These are phyloP conservation scores for Tetragonula carbonaria DNA, from an alignment of 2,888 invertebrate genomes.

Conservation along the genomic window DNA sequence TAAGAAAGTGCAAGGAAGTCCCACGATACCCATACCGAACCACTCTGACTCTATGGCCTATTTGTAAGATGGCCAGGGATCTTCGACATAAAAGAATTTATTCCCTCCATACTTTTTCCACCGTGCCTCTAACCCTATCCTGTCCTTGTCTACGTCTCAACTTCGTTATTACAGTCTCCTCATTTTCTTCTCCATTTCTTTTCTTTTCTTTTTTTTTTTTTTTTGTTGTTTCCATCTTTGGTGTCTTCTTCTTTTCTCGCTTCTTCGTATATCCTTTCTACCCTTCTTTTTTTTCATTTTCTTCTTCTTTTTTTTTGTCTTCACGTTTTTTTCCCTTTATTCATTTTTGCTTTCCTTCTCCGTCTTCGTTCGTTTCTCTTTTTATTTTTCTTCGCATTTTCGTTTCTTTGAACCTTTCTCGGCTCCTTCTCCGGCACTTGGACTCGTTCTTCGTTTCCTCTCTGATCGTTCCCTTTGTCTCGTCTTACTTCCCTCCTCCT, in stretches of 20 bases:
- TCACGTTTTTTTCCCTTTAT: background rate
- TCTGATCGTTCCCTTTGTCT: background rate
- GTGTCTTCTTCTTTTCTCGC: no score
- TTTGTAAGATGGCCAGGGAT: slow-evolving; percentile 74
- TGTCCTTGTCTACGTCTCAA: background rate
- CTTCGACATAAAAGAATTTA: slow-evolving; percentile 72
- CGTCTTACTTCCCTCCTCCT: no score
- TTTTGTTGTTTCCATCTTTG: no score
- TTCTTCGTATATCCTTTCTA: no score
- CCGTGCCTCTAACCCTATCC: slow-evolving; percentile 34
- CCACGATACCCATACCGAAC: slow-evolving; percentile 75
- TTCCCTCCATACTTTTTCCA: slow-evolving; percentile 41
- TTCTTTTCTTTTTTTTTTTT: no score
- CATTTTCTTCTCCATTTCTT: background rate
- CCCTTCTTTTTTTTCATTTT: no score
- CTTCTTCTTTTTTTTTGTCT: no score
- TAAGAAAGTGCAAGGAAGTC: slow-evolving; percentile 66
- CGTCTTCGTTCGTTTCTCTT: background rate
- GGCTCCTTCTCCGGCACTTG: background rate
- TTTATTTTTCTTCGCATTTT: background rate
- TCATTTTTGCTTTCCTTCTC: background rate
- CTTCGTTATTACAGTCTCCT: no score
- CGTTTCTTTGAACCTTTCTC: background rate
- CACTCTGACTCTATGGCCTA: slow-evolving; percentile 78
- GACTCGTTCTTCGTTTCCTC: no score